These are phyloP conservation scores for Temnothorax rugatulus DNA, from an alignment of 2,888 invertebrate genomes.

Conservation along the genomic window DNA sequence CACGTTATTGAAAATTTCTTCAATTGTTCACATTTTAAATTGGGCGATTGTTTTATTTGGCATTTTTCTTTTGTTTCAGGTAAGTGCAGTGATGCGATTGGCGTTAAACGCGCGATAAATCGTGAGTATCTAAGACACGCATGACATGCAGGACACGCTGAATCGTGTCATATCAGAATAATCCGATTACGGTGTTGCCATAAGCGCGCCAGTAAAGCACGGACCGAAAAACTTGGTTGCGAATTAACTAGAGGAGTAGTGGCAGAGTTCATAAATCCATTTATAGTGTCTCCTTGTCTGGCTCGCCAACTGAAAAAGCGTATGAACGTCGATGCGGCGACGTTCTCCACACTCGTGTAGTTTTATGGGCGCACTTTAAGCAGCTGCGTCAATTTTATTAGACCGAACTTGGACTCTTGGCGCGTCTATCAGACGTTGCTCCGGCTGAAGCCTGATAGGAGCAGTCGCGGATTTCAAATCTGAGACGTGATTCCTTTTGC, in stretches of 20 bases:
- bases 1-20: background rate
- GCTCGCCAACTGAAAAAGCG: conserved; percentile 40
- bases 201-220: conserved; percentile 53
- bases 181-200: conserved; percentile 51
- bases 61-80: conserved; percentile 73
- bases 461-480: conserved; percentile 3
- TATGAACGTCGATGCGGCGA: conserved; percentile 46
- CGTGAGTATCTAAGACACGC: conserved; percentile 52
- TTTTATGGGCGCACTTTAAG: conserved; percentile 36
- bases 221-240: conserved; percentile 56
- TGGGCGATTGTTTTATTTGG: conserved; percentile 32
- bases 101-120: conserved; percentile 12
- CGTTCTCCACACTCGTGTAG: conserved; percentile 42
- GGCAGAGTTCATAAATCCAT: conserved; percentile 59
- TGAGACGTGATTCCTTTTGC: background rate
- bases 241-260: conserved; percentile 44
- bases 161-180: conserved; percentile 24
- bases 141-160: conserved; percentile 1
- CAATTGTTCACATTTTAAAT: background rate
- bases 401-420: conserved; percentile 30
- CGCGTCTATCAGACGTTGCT: conserved; percentile 40
- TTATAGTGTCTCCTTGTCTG: conserved; percentile 49
- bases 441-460: background rate
- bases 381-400: conserved; percentile 54
- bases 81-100: conserved; percentile 66